Percentiles rank a stretch among this genome's conserved stretches.
phyloP scores from a whole-genome alignment of 2,888 invertebrate genomes.

The Microchrysa polita region DNA sequence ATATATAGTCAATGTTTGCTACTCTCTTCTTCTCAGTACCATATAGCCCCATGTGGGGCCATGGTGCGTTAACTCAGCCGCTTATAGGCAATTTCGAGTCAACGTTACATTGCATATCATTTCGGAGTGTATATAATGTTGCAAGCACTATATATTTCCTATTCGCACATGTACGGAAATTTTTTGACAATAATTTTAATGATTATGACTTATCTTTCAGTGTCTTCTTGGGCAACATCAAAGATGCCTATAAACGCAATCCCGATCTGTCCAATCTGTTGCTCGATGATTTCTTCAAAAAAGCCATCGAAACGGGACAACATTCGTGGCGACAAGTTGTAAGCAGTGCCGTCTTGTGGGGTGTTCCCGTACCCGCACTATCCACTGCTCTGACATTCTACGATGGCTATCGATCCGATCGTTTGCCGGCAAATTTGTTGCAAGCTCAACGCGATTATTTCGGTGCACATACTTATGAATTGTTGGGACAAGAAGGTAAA shows the following conservation, averaged over 20 bases:
- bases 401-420: conserved; percentile 90
- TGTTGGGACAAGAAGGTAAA: conserved; percentile 83
- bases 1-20: too few species aligned
- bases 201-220: conserved; percentile 65
- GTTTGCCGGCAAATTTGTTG: conserved; percentile 92
- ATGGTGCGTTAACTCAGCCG: too few species aligned
- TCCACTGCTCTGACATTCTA: conserved; percentile 96
- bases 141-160: too few species aligned
- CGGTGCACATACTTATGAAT: conserved; percentile 98
- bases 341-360: conserved; percentile 73
- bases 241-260: conserved; percentile 91
- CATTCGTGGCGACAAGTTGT: conserved; percentile 87
- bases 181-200: too few species aligned
- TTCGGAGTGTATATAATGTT: too few species aligned
- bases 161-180: too few species aligned
- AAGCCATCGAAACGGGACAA: conserved; percentile 84
- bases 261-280: conserved; percentile 86
- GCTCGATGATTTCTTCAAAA: conserved; percentile 91
- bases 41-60: too few species aligned
- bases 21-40: too few species aligned
- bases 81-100: too few species aligned
- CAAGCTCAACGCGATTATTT: conserved; percentile 99
- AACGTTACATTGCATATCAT: too few species aligned
- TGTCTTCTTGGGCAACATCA: conserved; percentile 89
- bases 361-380: conserved; percentile 94